These are phyloP conservation scores for Leucania comma DNA, from an alignment of 2,888 invertebrate genomes.

Conservation along the genomic window DNA sequence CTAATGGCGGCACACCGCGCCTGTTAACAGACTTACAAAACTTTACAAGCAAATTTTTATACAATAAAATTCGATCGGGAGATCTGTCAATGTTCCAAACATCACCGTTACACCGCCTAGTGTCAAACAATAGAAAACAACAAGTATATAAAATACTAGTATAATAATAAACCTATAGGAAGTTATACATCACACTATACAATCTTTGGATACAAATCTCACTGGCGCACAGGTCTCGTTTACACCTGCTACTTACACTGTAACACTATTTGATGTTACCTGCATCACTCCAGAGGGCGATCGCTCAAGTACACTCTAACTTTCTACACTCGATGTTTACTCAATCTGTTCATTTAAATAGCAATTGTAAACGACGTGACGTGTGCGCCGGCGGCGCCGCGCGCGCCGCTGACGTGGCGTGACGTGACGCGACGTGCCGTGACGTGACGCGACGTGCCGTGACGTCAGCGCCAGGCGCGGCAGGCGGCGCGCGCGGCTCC, in stretches of 20 bases:
- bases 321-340: background rate
- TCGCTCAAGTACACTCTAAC: background rate
- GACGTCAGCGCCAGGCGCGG: slow-evolving; percentile 8
- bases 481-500: slow-evolving; percentile 48
- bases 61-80: slow-evolving; percentile 79
- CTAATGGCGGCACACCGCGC: slow-evolving; percentile 26
- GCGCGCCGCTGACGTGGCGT: slow-evolving; percentile 1
- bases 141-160: slow-evolving; percentile 86
- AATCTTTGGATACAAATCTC: slow-evolving; percentile 90
- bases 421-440: background rate
- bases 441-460: background rate
- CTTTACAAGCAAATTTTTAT: slow-evolving; percentile 55
- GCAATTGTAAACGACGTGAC: slow-evolving; percentile 59
- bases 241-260: slow-evolving; percentile 27
- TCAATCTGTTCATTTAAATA: background rate
- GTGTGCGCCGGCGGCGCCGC: slow-evolving; percentile 58
- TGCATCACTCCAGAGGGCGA: background rate
- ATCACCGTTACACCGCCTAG: slow-evolving; percentile 76
- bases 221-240: slow-evolving; percentile 68
- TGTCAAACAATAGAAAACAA: slow-evolving; percentile 86
- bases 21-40: slow-evolving; percentile 60
- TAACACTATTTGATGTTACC: background rate
- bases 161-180: slow-evolving; percentile 88
- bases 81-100: slow-evolving; percentile 80
- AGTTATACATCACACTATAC: slow-evolving; percentile 88